Base-by-base conservation (phyloP, 2,113 vertebrate genomes). In the Propithecus coquereli region DNA sequence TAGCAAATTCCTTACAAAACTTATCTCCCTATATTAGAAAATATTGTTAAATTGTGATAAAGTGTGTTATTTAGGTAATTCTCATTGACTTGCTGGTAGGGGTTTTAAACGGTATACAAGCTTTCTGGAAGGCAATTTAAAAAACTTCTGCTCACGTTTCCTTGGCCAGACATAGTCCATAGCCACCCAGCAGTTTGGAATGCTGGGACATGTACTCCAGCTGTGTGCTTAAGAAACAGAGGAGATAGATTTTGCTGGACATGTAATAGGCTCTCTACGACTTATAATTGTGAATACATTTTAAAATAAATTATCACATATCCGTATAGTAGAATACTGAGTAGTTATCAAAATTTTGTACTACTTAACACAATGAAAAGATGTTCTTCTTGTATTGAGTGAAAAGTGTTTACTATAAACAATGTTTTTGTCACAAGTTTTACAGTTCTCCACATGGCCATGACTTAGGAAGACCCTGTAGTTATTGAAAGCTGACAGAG, bases 21-120 rank as follows among this genome's bases (percentile, higher is more conserved):
- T 94, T 68, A 71, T 59, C 6, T 71, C 27, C 22, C 22, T 83
- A 32, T 82, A 12, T 91, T 89, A 94, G 23, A 93, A 96, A 94
- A 84, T 14, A 87, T 32, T 45, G 27, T 71, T 93, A 90, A 52
- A 34, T 79, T 77, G 9, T 88, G 57, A 88, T 79, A 23, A 74
- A 81, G n/a, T 88, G 2, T 93, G 14, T 81, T 88, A 50, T 79
- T 88, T 34, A 76, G 57, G 27, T 85, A 85, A 66, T 83, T 87
- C 34, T 89, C 40, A 63, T 32, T 71, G 65, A 80, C 12, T 97
- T 92, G 20, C 54, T 85, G 20, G 12, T 76, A 82, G 18, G 25
- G 20, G 5, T 94, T 82, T 90, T 68, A 93, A 82, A 63, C 82
- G 27, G 34, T 81, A 45, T 34, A 18, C 1, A 77, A 66, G 16